A percentile compares a stretch with the other conserved stretches of the same genome.
Conservation (phyloP, 2,113 vertebrate genomes). For the Pan troglodytes region DNA sequence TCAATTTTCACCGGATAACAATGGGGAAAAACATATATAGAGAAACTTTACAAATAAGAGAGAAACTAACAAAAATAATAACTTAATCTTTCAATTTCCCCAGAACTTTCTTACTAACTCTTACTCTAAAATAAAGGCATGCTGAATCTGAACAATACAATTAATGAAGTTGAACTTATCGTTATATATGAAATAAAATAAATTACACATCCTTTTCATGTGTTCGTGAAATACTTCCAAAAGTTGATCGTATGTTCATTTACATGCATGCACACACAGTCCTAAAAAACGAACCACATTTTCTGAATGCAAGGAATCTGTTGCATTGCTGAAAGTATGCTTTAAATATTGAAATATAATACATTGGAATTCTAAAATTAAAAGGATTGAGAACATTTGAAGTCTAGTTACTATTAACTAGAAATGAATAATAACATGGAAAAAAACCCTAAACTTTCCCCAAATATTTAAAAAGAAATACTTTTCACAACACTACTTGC, state of each 20-base stretch:
- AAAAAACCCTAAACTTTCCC: background rate
- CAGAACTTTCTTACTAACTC: background rate
- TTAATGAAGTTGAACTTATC: background rate
- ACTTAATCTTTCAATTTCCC: background rate
- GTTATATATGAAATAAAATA: background rate
- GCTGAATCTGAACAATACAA: background rate
- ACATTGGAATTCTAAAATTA: background rate
- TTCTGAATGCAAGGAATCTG: background rate
- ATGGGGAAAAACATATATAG: background rate
- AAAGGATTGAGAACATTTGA: background rate
- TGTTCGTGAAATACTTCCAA: background rate
- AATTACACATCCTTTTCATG: background rate
- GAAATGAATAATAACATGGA: background rate
- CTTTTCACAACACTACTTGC: background rate
- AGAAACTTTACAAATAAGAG: background rate
- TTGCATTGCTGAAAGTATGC: background rate
- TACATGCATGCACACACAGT: background rate
- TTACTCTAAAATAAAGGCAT: background rate
- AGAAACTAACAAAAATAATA: background rate
- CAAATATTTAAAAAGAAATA: constrained; percentile 32
- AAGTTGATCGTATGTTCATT: background rate
- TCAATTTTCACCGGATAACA: background rate
- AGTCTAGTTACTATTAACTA: background rate
- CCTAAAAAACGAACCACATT: background rate
- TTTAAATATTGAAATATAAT: constrained; percentile 20